Base-by-base conservation (phyloP, 2,797 vertebrate species). In the Delichon dasypus region DNA sequence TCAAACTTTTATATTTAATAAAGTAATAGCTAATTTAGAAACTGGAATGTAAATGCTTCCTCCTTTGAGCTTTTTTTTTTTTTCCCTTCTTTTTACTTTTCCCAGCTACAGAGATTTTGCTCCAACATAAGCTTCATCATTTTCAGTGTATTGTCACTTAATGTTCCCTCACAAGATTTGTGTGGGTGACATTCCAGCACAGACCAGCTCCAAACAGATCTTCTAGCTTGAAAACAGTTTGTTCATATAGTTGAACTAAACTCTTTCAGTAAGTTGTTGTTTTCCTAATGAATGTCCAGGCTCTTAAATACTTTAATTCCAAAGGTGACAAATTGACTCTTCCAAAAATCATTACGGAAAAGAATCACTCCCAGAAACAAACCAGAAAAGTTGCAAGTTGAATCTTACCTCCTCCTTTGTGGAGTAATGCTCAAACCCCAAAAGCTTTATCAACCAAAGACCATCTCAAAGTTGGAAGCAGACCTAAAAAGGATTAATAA, bases 111-210 rank as follows among this genome's bases (percentile, higher is more conserved):
- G 48, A 91, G 60, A 91, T 67, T 88, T 90, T 94, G 27, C 78
- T 94, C 57, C 77, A 94, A 94, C 77, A 91, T 32, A 57, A 91
- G 80, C 81, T 94, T 91, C 80, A 86, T 90, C 13, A 78, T 85
- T 93, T 95, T 73, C 47, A 94, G 57, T 1, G 10, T 58, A 87
- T 89, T 96, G 91, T 96, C 95, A 96, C 91, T 94, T 94, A 91
- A 88, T 90, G 89, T 96, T 95, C 91, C 29, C 60, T 94, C 10
- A 14, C 67, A 90, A 95, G 95, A 94, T 91, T 84, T 95, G 91
- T 88, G 93, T 97, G 95, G 94, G 95, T 96, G 95, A 94, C 67
- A 77, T 87, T 94, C 90, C 67, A 90, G 83, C 93, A 92, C 80
- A 94, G 91, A 92, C 57, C 82, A 88, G 77, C 77, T 93, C 71